A percentile compares a stretch with the other conserved stretches of the same genome.
Evolutionary conservation across 2,888 invertebrate species (phyloP).

Genomic region (Nomada goodeniana): DNA sequence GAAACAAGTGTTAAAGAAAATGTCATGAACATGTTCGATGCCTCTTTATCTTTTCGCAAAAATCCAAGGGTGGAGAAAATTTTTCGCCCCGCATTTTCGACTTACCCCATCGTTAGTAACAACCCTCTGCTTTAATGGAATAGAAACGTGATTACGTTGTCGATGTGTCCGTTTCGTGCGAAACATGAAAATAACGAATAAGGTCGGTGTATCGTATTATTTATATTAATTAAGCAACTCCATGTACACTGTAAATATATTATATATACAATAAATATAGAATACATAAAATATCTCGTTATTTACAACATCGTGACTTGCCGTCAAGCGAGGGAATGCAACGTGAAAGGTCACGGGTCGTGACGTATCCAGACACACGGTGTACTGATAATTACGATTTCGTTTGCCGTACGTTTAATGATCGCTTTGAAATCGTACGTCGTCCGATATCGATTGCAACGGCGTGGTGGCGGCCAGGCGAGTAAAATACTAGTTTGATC

Average conservation of each 20-base stretch:
- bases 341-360: slow-evolving; percentile 19
- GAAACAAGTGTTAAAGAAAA: neutral
- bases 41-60: neutral
- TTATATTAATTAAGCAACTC: slow-evolving; percentile 48
- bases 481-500: slow-evolving; percentile 66
- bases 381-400: slow-evolving; percentile 30
- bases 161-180: slow-evolving; percentile 13
- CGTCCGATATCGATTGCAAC: slow-evolving; percentile 46
- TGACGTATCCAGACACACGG: slow-evolving; percentile 1
- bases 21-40: too few species aligned
- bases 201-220: slow-evolving; percentile 49
- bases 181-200: slow-evolving; percentile 22
- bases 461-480: slow-evolving; percentile 40
- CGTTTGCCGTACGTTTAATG: slow-evolving; percentile 64
- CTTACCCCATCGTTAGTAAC: neutral
- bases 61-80: neutral
- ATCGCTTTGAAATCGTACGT: slow-evolving; percentile 17
- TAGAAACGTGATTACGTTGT: neutral
- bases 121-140: neutral
- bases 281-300: slow-evolving; percentile 30
- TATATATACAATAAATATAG: slow-evolving; percentile 53
- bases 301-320: slow-evolving; percentile 5
- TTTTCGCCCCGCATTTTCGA: neutral
- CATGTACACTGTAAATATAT: slow-evolving; percentile 57
- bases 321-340: neutral